Evolutionary conservation across 2,797 vertebrate species (phyloP).

Genomic region (Sebastolobus altivelis): DNA sequence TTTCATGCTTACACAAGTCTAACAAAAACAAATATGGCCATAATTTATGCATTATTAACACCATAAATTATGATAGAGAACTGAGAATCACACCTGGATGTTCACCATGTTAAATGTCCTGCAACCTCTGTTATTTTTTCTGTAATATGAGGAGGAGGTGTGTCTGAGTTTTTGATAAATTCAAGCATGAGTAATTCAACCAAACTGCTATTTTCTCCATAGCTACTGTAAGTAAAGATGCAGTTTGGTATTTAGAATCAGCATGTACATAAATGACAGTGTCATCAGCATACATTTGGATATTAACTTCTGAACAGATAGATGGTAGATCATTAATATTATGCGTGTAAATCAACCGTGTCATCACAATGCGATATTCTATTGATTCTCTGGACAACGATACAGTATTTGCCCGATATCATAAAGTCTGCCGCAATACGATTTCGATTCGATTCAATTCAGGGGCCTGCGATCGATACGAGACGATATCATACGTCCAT

Average conservation of each 20-base stretch:
- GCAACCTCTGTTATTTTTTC: neutral
- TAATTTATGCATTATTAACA: neutral
- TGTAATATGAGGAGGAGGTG: too few relatives aligned
- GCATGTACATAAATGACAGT: neutral
- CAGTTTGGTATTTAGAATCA: neutral
- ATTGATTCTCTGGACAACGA: too few relatives aligned
- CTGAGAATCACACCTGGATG: neutral
- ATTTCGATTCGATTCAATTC: too few relatives aligned
- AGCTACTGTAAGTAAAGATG: neutral
- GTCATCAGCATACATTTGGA: slow-evolving; percentile 6
- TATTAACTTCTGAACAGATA: neutral
- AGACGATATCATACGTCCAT: too few relatives aligned
- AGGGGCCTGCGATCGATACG: too few relatives aligned
- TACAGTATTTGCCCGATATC: too few relatives aligned
- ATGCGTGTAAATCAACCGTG: too few relatives aligned
- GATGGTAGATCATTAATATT: neutral
- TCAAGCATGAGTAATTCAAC: neutral
- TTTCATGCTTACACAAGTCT: neutral
- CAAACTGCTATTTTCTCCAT: neutral
- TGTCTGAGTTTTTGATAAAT: neutral
- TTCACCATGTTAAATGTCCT: neutral
- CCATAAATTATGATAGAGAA: neutral
- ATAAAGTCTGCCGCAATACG: too few relatives aligned
- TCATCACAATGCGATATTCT: too few relatives aligned
- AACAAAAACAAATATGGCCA: neutral